A percentile compares a stretch with the other conserved stretches of the same genome.
Conservation (phyloP, 2,888 invertebrate genomes). For the Zygaena filipendulae region DNA sequence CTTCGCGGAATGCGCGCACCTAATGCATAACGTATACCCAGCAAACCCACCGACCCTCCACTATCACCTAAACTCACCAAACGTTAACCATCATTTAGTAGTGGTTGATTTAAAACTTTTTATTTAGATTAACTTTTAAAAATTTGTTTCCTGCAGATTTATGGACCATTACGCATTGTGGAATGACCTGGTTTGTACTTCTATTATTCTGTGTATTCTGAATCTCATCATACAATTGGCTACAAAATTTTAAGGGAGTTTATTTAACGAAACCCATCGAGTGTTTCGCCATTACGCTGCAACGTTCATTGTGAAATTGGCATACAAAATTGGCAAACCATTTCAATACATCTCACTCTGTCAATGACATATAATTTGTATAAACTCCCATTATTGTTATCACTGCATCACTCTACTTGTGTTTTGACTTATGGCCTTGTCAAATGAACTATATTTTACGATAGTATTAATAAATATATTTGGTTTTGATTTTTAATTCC, state of each 20-base stretch:
- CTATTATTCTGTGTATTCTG: slow-evolving; percentile 39
- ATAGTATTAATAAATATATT: too few relatives aligned
- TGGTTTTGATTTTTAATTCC: too few relatives aligned
- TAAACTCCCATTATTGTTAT: too few relatives aligned
- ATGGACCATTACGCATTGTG: slow-evolving; percentile 19
- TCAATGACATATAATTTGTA: too few relatives aligned
- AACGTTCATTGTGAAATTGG: slow-evolving; percentile 33
- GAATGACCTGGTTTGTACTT: slow-evolving; percentile 20
- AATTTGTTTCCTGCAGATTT: slow-evolving; percentile 16
- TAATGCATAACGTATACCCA: slow-evolving; percentile 15
- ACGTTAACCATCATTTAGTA: too few relatives aligned
- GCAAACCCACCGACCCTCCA: slow-evolving; percentile 9
- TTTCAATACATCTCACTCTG: slow-evolving; percentile 35
- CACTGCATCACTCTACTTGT: too few relatives aligned
- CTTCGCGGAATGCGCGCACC: slow-evolving; percentile 17
- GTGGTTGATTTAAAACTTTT: too few relatives aligned
- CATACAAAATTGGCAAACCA: slow-evolving; percentile 26
- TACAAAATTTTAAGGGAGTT: slow-evolving; percentile 28
- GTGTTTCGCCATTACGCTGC: slow-evolving; percentile 22
- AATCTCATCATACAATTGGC: slow-evolving; percentile 27
- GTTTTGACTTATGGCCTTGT: too few relatives aligned
- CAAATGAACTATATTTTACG: too few relatives aligned
- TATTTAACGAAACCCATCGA: slow-evolving; percentile 21
- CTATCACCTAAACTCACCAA: too few relatives aligned
- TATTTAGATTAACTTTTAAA: slow-evolving; percentile 11